phyloP scores from a whole-genome alignment of 2,888 invertebrate genomes.

The Mimumesa dahlbomi region DNA sequence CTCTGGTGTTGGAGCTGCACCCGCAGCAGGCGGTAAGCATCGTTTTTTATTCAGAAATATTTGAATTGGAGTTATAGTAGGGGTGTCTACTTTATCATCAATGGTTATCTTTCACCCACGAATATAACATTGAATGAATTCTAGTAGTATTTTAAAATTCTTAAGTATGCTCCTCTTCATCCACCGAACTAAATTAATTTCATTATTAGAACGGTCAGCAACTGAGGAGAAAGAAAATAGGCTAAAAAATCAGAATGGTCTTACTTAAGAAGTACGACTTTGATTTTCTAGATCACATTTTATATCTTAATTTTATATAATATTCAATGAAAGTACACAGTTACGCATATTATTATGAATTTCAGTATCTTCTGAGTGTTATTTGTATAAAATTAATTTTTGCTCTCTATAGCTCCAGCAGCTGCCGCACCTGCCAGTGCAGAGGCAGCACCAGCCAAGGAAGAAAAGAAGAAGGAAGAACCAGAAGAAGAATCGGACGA shows the following conservation, averaged over 20 bases:
- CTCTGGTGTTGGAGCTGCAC: conserved; percentile 93
- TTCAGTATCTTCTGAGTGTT: background rate
- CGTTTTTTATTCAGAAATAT: conserved; percentile 2
- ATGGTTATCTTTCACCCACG: background rate
- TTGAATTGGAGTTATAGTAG: background rate
- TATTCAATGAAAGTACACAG: no score
- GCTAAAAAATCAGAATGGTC: conserved; percentile 44
- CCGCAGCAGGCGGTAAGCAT: conserved; percentile 84
- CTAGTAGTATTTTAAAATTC: background rate
- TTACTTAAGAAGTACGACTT: conserved; percentile 12
- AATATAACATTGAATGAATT: no score
- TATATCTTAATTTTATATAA: no score
- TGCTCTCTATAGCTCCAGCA: conserved; percentile 64
- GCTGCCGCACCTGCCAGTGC: conserved; percentile 85
- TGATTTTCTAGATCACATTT: conserved; percentile 32
- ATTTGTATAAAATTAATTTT: no score
- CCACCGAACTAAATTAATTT: conserved; percentile 69
- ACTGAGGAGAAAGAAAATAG: conserved; percentile 72
- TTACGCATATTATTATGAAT: no score
- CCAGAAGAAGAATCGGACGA: conserved; percentile 92
- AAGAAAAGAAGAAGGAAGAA: conserved; percentile 90
- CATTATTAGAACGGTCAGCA: conserved; percentile 71
- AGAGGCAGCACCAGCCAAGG: conserved; percentile 84
- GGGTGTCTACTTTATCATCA: no score
- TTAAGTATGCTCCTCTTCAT: conserved; percentile 71